Evolutionary conservation across 37 sponge, comb jelly and placozoan species (phyloP), one percentile per base, ranked within the genome.

Genomic region (Spongilla lacustris): DNA sequence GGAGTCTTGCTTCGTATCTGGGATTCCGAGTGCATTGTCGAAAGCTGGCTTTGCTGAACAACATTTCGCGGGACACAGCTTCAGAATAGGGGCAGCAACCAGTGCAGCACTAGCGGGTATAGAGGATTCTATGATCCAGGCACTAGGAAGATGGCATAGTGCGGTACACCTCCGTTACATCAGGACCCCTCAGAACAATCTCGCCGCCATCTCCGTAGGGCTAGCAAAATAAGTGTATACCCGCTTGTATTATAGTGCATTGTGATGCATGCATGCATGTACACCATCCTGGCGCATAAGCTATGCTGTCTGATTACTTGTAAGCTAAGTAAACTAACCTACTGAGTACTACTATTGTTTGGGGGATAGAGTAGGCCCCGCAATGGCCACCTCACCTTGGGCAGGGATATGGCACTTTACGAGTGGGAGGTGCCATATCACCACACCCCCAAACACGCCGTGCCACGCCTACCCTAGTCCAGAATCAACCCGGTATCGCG

Each of bases 61-160:
- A 3, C 69, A 67, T n/a, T 80, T 66, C n/a, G 69, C 81, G 22
- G 66, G 67, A 13, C 68, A 80, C 13, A 80, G 81, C 33, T 80
- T 80, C 24, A 22, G 81, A 2, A 80, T 80, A 0, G 34, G 69
- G 26, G 67, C 81, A 10, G 81, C 81, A 21, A 80, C 81, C 32
- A 66, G 67, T 1, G 81, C 81, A 67, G 81, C 81, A 2, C 23
- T 30, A 21, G 81, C 68, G 3, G 81, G 81, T n/a, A 22, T 80
- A 25, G 29, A 14, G 32, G 81, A 50, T 28, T 80, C 32, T 12
- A 66, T 33, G 1, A 80, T 80, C 31, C 66, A 80, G 67, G 32
- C 67, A 0, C 32, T 80, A 4, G 81, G 81, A 29, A 27, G 81
- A 2, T 80, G 81, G 81, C 67, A 50, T 5, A 80, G 67, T 35